Evolutionary conservation across 2,888 invertebrate species (phyloP), one percentile per base, ranked within the genome.

Genomic region (Lacanobia wlatinum): DNA sequence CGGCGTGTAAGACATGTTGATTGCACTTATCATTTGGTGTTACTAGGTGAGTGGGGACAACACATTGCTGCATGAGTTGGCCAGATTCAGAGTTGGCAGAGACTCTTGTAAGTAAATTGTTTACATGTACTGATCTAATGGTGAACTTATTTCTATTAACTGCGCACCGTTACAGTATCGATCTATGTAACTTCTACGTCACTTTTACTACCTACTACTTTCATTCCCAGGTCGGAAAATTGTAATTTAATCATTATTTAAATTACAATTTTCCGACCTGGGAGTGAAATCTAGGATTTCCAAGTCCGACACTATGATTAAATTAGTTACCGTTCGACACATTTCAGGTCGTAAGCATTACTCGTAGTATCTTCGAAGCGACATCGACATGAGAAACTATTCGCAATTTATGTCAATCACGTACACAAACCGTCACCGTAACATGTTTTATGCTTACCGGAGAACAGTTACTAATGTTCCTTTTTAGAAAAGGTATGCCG

Each of bases 341-440:
- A 76, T 82, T 84, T 75, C 79, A 78, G 75, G 75, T 83, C 75
- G 78, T 73, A 62, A 66, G 79, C 75, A 82, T 81, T 77, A 43
- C 43, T 43, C 43, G 43, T 16, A 74, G 70, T 69, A 56, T 79
- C 73, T 73, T 70, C 60, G 62, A 63, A 63, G 77, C 64, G 46
- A 69, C 69, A 82, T 82, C 68, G 60, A 69, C 74, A 74, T 74
- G 79, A 65, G 71, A 84, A 82, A 72, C 65, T 75, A 75, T 77
- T 79, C 66, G 62, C 76, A 81, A 79, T 83, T 81, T 84, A 84
- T 85, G 84, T 83, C 79, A 85, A 75, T 84, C 79, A 82, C 83
- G 69, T 76, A 77, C 78, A 73, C 60, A 77, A 81, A 83, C 76
- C 66, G 75, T 82, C 72, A 81, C 76, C 62, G 72, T 73, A 76